Conservation (phyloP, 2,888 invertebrate species). For the Operophtera brumata region DNA sequence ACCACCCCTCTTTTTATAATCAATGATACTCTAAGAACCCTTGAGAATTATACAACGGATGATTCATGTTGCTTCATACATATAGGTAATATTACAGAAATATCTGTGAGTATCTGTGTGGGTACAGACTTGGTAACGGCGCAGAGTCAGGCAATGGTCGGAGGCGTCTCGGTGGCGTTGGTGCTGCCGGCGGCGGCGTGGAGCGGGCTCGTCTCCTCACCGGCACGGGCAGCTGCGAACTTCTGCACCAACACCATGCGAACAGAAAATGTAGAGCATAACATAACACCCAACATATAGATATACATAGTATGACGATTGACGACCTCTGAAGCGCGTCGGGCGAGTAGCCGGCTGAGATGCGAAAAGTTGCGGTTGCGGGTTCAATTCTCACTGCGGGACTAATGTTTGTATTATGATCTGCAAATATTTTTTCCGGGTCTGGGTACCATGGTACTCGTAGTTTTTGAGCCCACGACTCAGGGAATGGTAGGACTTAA, state of each 20-base stretch:
- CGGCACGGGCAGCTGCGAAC: slow-evolving; percentile 68
- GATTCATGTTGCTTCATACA: neutral
- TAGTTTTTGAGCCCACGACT: too few relatives aligned
- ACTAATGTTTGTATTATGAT: too few relatives aligned
- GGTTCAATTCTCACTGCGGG: too few relatives aligned
- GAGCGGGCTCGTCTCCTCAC: slow-evolving; percentile 67
- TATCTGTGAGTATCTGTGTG: neutral
- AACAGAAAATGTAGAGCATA: neutral
- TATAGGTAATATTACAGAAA: neutral
- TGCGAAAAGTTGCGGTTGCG: too few relatives aligned
- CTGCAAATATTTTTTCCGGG: too few relatives aligned
- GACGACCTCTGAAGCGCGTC: too few relatives aligned
- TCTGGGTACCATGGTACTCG: too few relatives aligned
- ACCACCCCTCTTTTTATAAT: too few relatives aligned
- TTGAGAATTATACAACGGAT: neutral
- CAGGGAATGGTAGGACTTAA: too few relatives aligned
- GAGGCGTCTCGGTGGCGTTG: slow-evolving; percentile 59
- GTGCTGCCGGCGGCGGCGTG: slow-evolving; percentile 65
- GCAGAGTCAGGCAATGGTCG: slow-evolving; percentile 73
- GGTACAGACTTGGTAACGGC: slow-evolving; percentile 65
- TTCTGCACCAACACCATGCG: slow-evolving; percentile 40
- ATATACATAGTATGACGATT: too few relatives aligned
- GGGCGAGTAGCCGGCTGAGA: too few relatives aligned
- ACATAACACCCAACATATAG: too few relatives aligned
- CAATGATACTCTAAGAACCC: neutral